Evolutionary conservation across 1,140 invertebrate genomes (phyloP), one percentile per base, ranked within the genome.

Genomic region (Lerema accius): DNA sequence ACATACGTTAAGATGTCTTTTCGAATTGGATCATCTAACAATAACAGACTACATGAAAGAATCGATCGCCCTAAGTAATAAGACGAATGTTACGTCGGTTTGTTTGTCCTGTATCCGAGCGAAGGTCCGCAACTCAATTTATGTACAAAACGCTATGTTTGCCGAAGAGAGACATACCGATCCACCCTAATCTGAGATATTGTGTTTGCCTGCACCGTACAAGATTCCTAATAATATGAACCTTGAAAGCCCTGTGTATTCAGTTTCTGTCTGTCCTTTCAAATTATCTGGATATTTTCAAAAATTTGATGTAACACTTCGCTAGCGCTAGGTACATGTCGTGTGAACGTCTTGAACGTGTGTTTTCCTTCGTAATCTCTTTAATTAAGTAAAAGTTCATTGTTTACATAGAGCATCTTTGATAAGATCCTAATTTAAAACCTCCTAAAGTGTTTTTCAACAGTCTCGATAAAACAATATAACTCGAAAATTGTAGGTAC

Each of bases 141-240:
- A 69, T 71, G 72, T 75, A 73, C 69, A 78, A 72, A 76, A 73
- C 73, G 67, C 66, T 65, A 55, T 80, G 78, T 80, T 82, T 82
- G 68, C 73, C 35, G 37, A 50, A 10, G 17, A 48, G 42, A 63
- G 55, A 74, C 68, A 51, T 71, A 70, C 66, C 63, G 65, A 71
- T 69, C 67, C 64, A 63, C 70, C 73, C 72, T 80, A 79, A 83
- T 79, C 80, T 69, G 70, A 82, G 71, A 80, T 80, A 82, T 80
- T 80, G 76, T 76, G 72, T 82, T 82, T 80, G 76, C 73, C 64
- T 70, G 66, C 56, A 69, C 55, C 53, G 51, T 65, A 73, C 55
- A 59, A 69, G 69, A 71, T 67, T 67, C 67, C 67, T 74, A 71
- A 76, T 76, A 76, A 74, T 71, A 74, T 65, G 55, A 63, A 73